These are phyloP conservation scores for Sthenelais limicola DNA, from an alignment of 2,888 invertebrate genomes.

Conservation along the genomic window DNA sequence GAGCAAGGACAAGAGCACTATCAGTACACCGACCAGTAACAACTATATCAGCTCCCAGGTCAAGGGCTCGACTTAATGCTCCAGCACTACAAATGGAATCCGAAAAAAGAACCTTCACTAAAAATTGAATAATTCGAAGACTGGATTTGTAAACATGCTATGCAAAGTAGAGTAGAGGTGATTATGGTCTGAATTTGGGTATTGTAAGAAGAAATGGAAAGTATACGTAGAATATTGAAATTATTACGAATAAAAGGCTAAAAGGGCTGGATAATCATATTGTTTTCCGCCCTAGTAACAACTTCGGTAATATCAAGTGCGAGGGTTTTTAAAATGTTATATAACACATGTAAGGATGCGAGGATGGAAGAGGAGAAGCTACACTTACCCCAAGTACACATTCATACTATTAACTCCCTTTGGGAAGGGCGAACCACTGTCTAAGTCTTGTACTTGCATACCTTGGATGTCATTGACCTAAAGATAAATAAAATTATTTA, in stretches of 20 bases:
- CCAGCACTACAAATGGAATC: slow-evolving; percentile 70
- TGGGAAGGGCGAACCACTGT: slow-evolving; percentile 64
- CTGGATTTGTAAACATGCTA: too few relatives aligned
- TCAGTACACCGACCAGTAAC: slow-evolving; percentile 75
- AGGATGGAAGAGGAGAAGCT: too few relatives aligned
- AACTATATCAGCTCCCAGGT: slow-evolving; percentile 74
- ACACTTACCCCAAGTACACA: slow-evolving; percentile 74
- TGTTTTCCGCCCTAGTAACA: too few relatives aligned
- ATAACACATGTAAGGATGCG: too few relatives aligned
- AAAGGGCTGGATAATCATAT: too few relatives aligned
- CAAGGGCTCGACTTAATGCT: slow-evolving; percentile 73
- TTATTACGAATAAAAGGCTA: too few relatives aligned
- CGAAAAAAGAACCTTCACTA: slow-evolving; percentile 1
- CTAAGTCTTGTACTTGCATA: slow-evolving; percentile 65
- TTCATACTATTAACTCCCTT: slow-evolving; percentile 71
- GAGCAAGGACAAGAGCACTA: slow-evolving; percentile 74
- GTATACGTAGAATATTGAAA: too few relatives aligned
- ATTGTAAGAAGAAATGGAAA: too few relatives aligned
- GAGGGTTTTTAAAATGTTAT: too few relatives aligned
- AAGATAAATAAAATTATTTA: slow-evolving; percentile 42
- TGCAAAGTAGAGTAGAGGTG: too few relatives aligned
- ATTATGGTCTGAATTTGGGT: too few relatives aligned
- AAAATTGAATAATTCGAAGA: neutral
- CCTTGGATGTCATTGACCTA: slow-evolving; percentile 61
- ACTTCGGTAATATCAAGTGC: too few relatives aligned